Conservation (phyloP, 1,140 invertebrate genomes). For the Euura saliciscinereae region DNA sequence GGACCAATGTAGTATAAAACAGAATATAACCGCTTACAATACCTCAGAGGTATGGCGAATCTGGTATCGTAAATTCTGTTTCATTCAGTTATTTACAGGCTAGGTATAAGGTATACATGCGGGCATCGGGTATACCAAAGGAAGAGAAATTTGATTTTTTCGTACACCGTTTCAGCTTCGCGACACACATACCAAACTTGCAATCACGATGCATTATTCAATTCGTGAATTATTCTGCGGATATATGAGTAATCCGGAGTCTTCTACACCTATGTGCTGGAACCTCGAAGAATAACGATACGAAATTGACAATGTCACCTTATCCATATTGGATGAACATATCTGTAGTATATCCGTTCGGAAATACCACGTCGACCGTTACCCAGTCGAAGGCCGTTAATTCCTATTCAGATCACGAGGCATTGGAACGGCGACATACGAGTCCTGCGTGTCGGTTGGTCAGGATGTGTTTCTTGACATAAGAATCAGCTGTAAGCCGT, state of each 20-base stretch:
- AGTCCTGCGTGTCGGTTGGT: not conserved
- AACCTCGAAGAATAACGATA: too few species aligned
- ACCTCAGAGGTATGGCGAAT: not conserved
- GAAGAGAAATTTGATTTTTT: not conserved
- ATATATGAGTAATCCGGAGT: too few species aligned
- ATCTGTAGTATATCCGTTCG: not conserved
- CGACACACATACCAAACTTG: not conserved
- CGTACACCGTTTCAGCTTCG: not conserved
- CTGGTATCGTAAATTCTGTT: not conserved
- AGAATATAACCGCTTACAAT: too few species aligned
- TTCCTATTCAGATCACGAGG: not conserved
- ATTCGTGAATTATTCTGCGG: too few species aligned
- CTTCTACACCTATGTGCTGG: too few species aligned
- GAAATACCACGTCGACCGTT: constrained; percentile 2
- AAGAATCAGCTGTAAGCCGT: too few species aligned
- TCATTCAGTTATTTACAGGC: not conserved
- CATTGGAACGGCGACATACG: not conserved
- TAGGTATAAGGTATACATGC: not conserved
- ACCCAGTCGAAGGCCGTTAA: not conserved
- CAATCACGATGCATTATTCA: not conserved
- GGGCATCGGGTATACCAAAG: too few species aligned
- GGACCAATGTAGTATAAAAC: too few species aligned
- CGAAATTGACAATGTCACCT: too few species aligned
- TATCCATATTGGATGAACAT: not conserved
- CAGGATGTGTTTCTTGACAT: not conserved